Evolutionary conservation across 2,113 vertebrate genomes (phyloP).

Genomic region (Carassius carassius): DNA sequence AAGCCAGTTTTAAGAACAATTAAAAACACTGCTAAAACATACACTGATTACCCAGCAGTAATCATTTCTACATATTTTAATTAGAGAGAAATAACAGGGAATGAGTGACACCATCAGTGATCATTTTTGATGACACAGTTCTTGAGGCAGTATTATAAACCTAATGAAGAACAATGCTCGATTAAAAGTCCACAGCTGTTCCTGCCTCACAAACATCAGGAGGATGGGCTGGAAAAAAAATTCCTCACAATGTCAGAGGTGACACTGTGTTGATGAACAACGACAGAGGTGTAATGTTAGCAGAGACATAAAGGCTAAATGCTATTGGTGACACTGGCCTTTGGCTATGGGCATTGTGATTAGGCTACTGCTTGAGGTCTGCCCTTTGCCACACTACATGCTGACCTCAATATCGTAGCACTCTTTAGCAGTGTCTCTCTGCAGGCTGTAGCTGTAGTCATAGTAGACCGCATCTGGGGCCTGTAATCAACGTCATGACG

Average conservation of each 20-base stretch:
- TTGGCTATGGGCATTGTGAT: slow-evolving; percentile 8
- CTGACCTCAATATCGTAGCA: slow-evolving; percentile 7
- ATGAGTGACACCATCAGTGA: slow-evolving; percentile 10
- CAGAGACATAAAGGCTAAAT: slow-evolving; percentile 22
- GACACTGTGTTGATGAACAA: slow-evolving; percentile 9
- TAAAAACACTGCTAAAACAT: background rate
- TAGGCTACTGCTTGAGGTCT: slow-evolving; percentile 16
- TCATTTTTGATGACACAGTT: slow-evolving; percentile 1
- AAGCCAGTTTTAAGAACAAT: background rate
- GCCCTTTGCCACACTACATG: slow-evolving; percentile 8
- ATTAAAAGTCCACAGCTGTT: slow-evolving; percentile 11
- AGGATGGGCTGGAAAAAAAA: background rate
- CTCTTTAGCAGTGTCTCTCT: slow-evolving; percentile 1
- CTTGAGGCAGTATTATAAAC: slow-evolving; percentile 22
- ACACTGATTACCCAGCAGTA: background rate
- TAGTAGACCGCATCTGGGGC: slow-evolving; percentile 22
- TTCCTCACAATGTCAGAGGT: slow-evolving; percentile 30
- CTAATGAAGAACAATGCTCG: background rate
- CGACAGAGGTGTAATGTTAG: background rate
- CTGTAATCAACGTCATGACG: slow-evolving; percentile 3
- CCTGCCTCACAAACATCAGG: background rate
- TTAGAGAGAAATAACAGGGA: background rate
- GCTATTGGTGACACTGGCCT: background rate
- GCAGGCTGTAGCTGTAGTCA: slow-evolving; percentile 26
- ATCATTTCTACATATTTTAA: slow-evolving; percentile 4